Evolutionary conservation across 92 coral and sea anemone species (phyloP).

Genomic region (Zoanthus gigantus): DNA sequence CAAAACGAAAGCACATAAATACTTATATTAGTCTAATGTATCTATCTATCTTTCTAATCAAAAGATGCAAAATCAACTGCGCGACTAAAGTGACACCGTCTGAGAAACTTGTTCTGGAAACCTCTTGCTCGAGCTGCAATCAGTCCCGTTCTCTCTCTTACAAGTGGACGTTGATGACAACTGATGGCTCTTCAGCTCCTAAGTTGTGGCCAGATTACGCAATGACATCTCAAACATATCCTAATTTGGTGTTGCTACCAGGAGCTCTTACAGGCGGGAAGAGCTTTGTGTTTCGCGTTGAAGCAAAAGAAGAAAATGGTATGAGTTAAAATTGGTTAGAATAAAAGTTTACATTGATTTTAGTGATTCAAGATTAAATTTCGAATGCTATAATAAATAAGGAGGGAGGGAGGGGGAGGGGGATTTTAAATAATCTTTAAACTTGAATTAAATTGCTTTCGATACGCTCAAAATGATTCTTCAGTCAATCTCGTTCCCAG

Average conservation of each 20-base stretch:
- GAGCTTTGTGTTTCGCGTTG: conserved; percentile 40
- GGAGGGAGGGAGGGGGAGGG: no score
- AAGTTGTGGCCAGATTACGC: conserved; percentile 72
- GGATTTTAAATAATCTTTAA: no score
- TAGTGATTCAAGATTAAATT: no score
- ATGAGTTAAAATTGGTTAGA: neutral
- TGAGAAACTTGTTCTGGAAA: conserved; percentile 63
- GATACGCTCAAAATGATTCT: no score
- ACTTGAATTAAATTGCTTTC: no score
- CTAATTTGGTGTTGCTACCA: conserved; percentile 54
- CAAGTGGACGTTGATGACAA: conserved; percentile 66
- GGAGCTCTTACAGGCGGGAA: conserved; percentile 51
- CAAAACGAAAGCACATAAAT: neutral
- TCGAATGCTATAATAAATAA: no score
- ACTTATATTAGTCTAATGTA: neutral
- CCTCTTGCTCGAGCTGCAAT: conserved; percentile 64
- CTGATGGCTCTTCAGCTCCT: conserved; percentile 4
- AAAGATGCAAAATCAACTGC: conserved; percentile 70
- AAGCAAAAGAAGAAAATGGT: conserved; percentile 36
- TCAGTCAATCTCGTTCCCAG: no score
- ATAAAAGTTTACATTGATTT: no score
- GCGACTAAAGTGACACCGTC: conserved; percentile 65
- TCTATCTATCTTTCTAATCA: neutral
- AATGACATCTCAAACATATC: conserved; percentile 57
- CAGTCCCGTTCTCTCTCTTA: conserved; percentile 51